A percentile compares a stretch with the other conserved stretches of the same genome.
phyloP scores from a whole-genome alignment of 2,888 invertebrate species.

The Blera fallax region DNA sequence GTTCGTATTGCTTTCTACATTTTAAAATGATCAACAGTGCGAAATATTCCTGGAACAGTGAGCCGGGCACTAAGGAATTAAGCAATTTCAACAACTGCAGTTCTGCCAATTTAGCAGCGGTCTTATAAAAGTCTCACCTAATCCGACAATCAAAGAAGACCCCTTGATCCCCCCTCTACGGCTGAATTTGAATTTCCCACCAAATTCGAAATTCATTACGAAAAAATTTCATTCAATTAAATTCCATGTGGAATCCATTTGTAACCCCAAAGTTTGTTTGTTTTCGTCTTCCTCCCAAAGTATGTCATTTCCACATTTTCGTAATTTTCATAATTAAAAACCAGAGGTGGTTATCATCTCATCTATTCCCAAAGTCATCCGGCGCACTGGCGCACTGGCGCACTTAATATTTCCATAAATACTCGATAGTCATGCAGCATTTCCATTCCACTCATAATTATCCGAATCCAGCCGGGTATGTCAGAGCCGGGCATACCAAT shows the following conservation, averaged over 20 bases:
- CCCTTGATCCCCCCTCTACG: too few species aligned
- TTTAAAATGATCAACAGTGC: too few species aligned
- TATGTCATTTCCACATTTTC: constrained; percentile 13
- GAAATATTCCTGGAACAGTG: too few species aligned
- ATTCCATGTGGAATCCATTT: background rate
- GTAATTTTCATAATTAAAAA: constrained; percentile 38
- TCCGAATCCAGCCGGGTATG: background rate
- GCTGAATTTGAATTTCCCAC: background rate
- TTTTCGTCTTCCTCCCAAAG: constrained; percentile 1
- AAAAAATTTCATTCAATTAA: background rate
- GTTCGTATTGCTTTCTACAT: too few species aligned
- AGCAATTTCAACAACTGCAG: too few species aligned
- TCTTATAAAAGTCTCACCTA: too few species aligned
- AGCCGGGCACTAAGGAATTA: too few species aligned
- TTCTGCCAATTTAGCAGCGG: too few species aligned
- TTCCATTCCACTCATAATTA: constrained; percentile 11
- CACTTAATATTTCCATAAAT: constrained; percentile 22
- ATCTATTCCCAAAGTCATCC: constrained; percentile 26
- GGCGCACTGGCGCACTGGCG: too few species aligned
- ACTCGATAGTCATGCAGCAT: background rate
- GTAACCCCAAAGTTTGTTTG: too few species aligned
- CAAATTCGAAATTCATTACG: background rate
- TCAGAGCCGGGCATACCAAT: constrained; percentile 24
- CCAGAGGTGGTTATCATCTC: constrained; percentile 31
- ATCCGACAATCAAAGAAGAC: too few species aligned